Percentiles rank a stretch among this genome's conserved stretches.
These are phyloP conservation scores for Scopus umbretta DNA, from an alignment of 2,113 vertebrate species.

Conservation along the genomic window DNA sequence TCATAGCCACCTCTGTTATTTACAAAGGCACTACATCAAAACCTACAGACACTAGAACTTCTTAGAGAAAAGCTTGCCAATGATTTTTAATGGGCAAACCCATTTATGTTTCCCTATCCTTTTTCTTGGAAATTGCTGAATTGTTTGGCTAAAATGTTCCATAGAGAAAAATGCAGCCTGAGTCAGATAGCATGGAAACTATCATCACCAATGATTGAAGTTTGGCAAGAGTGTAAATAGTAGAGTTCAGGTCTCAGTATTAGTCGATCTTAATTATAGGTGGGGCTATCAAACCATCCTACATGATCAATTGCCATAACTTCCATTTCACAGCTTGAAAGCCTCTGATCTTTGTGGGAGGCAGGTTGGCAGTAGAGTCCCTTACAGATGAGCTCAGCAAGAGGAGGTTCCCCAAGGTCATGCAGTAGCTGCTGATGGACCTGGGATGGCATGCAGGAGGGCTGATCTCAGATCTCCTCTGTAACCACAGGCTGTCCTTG, in stretches of 20 bases:
- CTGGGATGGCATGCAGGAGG: neutral
- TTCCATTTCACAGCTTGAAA: neutral
- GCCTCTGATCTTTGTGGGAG: neutral
- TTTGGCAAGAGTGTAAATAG: conserved; percentile 4
- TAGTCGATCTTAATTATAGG: neutral
- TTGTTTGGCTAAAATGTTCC: conserved; percentile 11
- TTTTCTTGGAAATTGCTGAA: conserved; percentile 39
- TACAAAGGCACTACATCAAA: neutral
- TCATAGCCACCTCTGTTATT: neutral
- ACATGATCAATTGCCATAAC: neutral
- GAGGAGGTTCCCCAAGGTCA: neutral
- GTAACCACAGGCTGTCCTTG: neutral
- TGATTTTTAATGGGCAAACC: neutral
- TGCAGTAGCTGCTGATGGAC: neutral
- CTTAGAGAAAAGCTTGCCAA: neutral
- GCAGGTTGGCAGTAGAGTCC: neutral
- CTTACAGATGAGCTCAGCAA: neutral
- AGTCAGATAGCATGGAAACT: conserved; percentile 39
- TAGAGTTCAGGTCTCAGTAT: neutral
- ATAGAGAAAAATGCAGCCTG: neutral
- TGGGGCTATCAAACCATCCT: neutral
- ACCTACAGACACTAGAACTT: neutral
- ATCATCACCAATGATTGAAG: neutral
- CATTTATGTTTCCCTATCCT: neutral
- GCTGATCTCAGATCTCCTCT: neutral